Conservation (phyloP, 2,797 vertebrate genomes). For the Notamacropus eugenii region DNA sequence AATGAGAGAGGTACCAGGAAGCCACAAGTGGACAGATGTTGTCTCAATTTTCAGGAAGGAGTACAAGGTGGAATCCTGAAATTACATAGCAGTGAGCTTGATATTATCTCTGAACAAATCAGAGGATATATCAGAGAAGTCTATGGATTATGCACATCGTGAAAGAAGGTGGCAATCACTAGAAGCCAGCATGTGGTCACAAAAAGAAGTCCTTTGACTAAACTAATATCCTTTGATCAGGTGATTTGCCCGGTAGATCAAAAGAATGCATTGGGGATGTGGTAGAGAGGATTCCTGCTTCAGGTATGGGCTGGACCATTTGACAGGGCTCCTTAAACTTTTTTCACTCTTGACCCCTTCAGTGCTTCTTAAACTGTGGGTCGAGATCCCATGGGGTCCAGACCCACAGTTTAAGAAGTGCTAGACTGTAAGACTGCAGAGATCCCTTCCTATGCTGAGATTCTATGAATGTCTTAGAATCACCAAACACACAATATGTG, state of each 20-base stretch:
- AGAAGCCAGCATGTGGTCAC: background rate
- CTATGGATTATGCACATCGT: background rate
- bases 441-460: background rate
- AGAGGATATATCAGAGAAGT: background rate
- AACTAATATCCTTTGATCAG: background rate
- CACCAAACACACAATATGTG: too few relatives aligned
- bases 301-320: background rate
- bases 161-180: background rate
- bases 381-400: too few relatives aligned
- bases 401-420: too few relatives aligned
- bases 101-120: background rate
- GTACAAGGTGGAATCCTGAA: background rate
- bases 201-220: background rate
- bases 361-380: too few relatives aligned
- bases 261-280: background rate
- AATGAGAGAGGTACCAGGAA: background rate
- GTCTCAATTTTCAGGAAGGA: background rate
- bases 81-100: background rate
- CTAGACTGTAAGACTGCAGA: background rate
- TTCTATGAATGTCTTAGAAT: background rate
- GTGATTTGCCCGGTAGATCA: background rate
- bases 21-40: background rate
- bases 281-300: background rate
- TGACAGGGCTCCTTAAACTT: too few relatives aligned
- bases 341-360: too few relatives aligned